Conservation (phyloP, 2,797 vertebrate species). For the Buphagus erythrorhynchus region DNA sequence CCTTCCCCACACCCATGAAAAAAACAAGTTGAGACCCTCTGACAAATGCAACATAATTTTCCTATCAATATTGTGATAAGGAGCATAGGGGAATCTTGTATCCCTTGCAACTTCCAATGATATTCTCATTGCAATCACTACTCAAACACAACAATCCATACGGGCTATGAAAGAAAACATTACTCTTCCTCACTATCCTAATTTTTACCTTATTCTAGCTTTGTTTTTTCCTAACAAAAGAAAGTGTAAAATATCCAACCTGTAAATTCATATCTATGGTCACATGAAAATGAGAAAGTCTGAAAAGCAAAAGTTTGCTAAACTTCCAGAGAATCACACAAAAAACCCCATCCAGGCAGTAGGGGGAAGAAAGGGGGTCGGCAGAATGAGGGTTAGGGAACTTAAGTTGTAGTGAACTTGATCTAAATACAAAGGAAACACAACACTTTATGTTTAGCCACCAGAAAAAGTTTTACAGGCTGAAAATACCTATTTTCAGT, state of each 20-base stretch:
- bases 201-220: neutral
- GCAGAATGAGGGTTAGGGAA: neutral
- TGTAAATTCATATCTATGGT: neutral
- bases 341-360: accelerated
- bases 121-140: accelerated
- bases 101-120: neutral
- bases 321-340: neutral
- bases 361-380: neutral
- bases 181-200: neutral
- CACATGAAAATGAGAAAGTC: neutral
- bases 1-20: neutral
- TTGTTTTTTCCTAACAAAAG: neutral
- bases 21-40: neutral
- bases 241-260: neutral
- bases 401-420: neutral
- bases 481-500: neutral
- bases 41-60: neutral
- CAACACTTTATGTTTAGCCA: neutral
- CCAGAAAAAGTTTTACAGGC: neutral
- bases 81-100: neutral
- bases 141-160: neutral
- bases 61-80: neutral
- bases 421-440: neutral
- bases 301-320: neutral
- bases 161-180: neutral